phyloP scores from a whole-genome alignment of 2,888 invertebrate species.

The Ormia ochracea region DNA sequence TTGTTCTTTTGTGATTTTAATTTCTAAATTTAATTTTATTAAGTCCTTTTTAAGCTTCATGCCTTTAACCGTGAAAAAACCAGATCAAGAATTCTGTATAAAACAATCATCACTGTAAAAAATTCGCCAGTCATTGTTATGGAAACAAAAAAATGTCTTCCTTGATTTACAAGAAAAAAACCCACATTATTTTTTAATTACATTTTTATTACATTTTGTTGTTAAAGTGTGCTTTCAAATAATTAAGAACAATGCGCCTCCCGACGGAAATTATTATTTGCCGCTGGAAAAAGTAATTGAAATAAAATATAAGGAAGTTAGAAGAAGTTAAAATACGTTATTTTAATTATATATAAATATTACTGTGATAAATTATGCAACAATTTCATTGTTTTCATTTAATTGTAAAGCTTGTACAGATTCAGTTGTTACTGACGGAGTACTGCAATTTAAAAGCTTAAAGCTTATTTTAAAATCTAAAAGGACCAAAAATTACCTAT shows the following conservation, averaged over 20 bases:
- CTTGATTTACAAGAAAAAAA: constrained; percentile 29
- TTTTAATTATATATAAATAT: background rate
- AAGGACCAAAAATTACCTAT: too few relatives aligned
- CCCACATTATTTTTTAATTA: background rate
- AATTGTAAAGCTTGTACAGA: too few relatives aligned
- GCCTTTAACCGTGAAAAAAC: background rate
- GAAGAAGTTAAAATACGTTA: background rate
- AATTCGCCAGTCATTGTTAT: constrained; percentile 15
- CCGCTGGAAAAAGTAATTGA: background rate
- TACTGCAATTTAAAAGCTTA: too few relatives aligned
- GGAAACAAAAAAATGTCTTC: constrained; percentile 40
- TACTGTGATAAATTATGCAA: background rate
- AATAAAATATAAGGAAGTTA: constrained; percentile 3
- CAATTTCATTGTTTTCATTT: background rate
- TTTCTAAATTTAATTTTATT: constrained; percentile 54
- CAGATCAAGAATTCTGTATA: constrained; percentile 13
- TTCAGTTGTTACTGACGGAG: too few relatives aligned
- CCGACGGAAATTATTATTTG: background rate
- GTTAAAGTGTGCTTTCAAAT: constrained; percentile 9
- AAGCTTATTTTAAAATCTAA: too few relatives aligned
- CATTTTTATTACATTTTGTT: background rate
- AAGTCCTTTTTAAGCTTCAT: constrained; percentile 23
- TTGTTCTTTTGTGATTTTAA: constrained; percentile 41
- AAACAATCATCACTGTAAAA: constrained; percentile 39
- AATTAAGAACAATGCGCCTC: constrained; percentile 1